Evolutionary conservation across 2,888 invertebrate species (phyloP).

Genomic region (Drosophila demipolita): DNA sequence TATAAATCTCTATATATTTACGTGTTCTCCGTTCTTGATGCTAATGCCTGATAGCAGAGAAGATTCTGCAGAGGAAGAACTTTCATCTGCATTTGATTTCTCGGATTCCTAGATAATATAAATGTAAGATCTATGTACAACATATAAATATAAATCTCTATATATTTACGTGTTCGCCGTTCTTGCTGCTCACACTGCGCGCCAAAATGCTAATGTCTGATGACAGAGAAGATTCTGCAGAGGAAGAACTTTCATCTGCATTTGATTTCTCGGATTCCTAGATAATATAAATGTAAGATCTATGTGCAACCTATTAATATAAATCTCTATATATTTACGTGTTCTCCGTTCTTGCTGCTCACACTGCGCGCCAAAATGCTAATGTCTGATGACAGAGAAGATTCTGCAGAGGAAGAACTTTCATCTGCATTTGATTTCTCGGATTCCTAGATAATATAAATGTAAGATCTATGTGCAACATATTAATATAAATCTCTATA

Average conservation of each 20-base stretch:
- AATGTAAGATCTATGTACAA: background rate
- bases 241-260: constrained; percentile 20
- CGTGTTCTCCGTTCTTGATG: background rate
- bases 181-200: constrained; percentile 8
- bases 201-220: background rate
- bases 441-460: background rate
- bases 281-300: background rate
- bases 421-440: constrained; percentile 12
- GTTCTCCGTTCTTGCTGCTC: background rate
- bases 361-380: no score
- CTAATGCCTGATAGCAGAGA: background rate
- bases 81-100: constrained; percentile 15
- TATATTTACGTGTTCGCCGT: constrained; percentile 19
- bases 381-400: background rate
- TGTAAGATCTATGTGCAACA: background rate
- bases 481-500: background rate
- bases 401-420: constrained; percentile 16
- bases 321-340: background rate
- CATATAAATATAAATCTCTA: background rate
- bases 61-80: constrained; percentile 13
- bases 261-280: constrained; percentile 12
- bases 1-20: background rate
- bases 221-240: background rate
- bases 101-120: background rate
- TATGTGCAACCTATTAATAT: background rate